These are phyloP conservation scores for Tarsius wallacei DNA, from an alignment of 2,797 vertebrate species.

Conservation along the genomic window DNA sequence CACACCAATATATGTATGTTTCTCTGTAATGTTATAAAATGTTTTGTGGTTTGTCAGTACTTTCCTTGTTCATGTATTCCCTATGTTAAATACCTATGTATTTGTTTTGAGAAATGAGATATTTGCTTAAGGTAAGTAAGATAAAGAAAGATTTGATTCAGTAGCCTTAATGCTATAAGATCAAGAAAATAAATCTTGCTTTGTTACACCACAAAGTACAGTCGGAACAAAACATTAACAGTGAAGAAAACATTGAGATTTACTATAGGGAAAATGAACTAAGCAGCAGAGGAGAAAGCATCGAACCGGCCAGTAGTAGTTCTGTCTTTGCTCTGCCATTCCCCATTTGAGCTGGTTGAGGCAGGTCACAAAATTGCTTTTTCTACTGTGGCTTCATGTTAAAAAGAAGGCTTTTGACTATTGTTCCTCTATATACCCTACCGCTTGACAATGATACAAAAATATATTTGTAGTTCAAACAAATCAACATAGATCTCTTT, in stretches of 20 bases:
- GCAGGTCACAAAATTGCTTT: background rate
- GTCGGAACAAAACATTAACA: constrained; percentile 7
- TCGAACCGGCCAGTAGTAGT: background rate
- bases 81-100: constrained; percentile 82
- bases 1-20: constrained; percentile 85
- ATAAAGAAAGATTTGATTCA: constrained; percentile 83
- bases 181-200: constrained; percentile 15
- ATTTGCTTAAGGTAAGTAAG: constrained; percentile 91
- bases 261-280: constrained; percentile 32
- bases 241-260: constrained; percentile 15
- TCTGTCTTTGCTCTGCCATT: background rate
- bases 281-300: background rate
- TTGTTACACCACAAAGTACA: background rate
- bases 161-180: constrained; percentile 66
- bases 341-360: background rate
- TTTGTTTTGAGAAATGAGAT: constrained; percentile 88
- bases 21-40: constrained; percentile 73
- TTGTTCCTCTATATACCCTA: background rate
- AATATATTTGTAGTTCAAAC: background rate
- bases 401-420: constrained; percentile 18
- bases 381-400: background rate
- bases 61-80: constrained; percentile 81
- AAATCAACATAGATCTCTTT: background rate
- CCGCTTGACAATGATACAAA: background rate
- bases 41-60: constrained; percentile 83